Percentiles rank a stretch among this genome's conserved stretches.
phyloP scores from a whole-genome alignment of 2,113 vertebrate species.

The Tragulus kanchil region DNA sequence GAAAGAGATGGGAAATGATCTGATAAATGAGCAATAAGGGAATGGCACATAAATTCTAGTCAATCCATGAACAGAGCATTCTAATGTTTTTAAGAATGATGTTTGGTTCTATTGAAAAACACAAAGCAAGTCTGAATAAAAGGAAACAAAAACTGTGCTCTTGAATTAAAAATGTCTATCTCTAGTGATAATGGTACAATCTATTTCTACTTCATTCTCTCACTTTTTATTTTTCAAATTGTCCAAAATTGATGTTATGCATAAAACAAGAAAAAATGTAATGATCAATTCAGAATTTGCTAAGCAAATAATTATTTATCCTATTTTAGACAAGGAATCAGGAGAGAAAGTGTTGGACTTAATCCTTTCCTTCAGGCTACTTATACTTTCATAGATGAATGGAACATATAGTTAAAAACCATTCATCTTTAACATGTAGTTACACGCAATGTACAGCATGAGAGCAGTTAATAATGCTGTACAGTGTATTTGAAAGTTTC shows the following conservation, averaged over 20 bases:
- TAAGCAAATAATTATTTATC: neutral
- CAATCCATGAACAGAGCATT: neutral
- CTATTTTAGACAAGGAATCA: neutral
- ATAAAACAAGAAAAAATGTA: constrained; percentile 36
- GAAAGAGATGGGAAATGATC: neutral
- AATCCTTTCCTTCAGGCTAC: neutral
- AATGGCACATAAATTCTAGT: neutral
- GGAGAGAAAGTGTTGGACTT: neutral
- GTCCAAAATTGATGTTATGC: constrained; percentile 30
- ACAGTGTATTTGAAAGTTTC: neutral
- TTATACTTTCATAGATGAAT: neutral
- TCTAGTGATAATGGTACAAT: neutral
- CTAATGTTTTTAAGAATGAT: neutral
- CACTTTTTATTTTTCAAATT: constrained; percentile 32
- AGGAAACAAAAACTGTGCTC: neutral
- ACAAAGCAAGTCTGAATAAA: constrained; percentile 18
- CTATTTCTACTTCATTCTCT: neutral
- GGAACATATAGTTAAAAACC: neutral
- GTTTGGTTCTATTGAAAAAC: constrained; percentile 29
- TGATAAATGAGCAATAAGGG: neutral
- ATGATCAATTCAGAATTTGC: constrained; percentile 23
- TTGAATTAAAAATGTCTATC: neutral
- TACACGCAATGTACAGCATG: neutral
- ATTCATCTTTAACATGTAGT: neutral
- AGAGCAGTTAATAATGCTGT: neutral